phyloP scores from a whole-genome alignment of 2,888 invertebrate species.

The Syrphus vitripennis region DNA sequence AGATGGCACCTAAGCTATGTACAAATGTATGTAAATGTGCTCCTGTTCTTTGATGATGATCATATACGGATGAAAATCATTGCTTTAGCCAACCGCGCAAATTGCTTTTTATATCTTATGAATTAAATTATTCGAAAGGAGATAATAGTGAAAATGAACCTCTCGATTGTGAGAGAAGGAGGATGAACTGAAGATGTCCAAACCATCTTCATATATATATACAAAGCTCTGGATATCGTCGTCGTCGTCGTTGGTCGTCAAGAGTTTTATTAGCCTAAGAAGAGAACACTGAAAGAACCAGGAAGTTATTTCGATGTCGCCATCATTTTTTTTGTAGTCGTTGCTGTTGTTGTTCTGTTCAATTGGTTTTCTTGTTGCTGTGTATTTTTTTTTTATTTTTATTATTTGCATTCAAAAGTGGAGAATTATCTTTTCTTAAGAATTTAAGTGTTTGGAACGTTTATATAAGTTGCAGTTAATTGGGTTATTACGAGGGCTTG shows the following conservation, averaged over 20 bases:
- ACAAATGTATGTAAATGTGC: neutral
- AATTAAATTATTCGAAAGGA: slow-evolving; percentile 4
- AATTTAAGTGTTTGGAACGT: slow-evolving; percentile 19
- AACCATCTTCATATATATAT: neutral
- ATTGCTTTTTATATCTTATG: slow-evolving; percentile 6
- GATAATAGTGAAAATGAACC: slow-evolving; percentile 20
- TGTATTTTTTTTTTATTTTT: neutral
- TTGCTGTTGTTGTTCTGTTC: neutral
- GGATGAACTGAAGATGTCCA: neutral
- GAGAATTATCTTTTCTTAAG: neutral
- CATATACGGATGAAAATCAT: neutral
- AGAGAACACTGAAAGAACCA: slow-evolving; percentile 19
- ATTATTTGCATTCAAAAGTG: neutral
- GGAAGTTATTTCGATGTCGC: slow-evolving; percentile 50
- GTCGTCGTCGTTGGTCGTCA: neutral
- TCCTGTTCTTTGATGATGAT: slow-evolving; percentile 23
- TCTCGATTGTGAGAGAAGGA: neutral
- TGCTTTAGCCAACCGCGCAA: neutral
- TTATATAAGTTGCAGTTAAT: slow-evolving; percentile 29
- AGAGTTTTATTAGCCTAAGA: slow-evolving; percentile 15
- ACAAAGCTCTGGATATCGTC: slow-evolving; percentile 10
- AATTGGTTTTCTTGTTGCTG: neutral
- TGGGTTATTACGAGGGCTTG: slow-evolving; percentile 39
- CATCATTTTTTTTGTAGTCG: too few relatives aligned
- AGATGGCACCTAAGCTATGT: too few relatives aligned